Base-by-base conservation (phyloP, 2,888 invertebrate species). In the Euplagia quadripunctaria region DNA sequence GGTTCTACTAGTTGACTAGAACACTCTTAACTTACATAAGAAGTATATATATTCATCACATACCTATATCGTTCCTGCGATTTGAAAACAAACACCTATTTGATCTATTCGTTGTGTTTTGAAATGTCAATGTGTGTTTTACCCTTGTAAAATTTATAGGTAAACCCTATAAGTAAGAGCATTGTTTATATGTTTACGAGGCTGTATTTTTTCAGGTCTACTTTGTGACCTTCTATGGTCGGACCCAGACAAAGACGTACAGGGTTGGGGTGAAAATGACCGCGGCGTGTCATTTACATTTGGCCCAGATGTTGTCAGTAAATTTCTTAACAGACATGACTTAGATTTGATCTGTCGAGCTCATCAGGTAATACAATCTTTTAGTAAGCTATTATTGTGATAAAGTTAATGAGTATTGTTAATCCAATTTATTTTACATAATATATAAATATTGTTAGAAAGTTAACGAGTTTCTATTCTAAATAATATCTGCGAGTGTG, bases 221-320 rank as follows among this genome's bases (percentile, higher is more conserved):
- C 96, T 99, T 70, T 99, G 99, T 93, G 99, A 99, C 94, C 96
- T 99, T 82, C 96, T 99, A 76, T 99, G 99, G 99, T 99, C 99
- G 51, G 99, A 99, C 95, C 99, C 99, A 9, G 99, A 99, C 90
- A 99, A 99, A 94, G 98, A 98, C 90, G 98, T 98, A 16, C 98
- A 98, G 92, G 98, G 99, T 86, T 97, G 99, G 99, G 99, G 99
- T 74, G 99, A 99, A 92, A 99, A 99, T 91, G 99, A 99, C 93
- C 97, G 99, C 87, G 99, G 99, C 68, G 99, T 99, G 31, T 99
- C 99, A 49, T 99, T 99, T 94, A 99, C 99, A 20, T 99, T 99
- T 92, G 99, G 99, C 64, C 98, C 99, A 1, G 99, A 99, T 93
- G 99, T 99, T 79, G 99, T 99, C 84, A 98, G 98, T 92, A 99